Evolutionary conservation across 2,797 vertebrate genomes (phyloP).

Genomic region (Cryptoprocta ferox): DNA sequence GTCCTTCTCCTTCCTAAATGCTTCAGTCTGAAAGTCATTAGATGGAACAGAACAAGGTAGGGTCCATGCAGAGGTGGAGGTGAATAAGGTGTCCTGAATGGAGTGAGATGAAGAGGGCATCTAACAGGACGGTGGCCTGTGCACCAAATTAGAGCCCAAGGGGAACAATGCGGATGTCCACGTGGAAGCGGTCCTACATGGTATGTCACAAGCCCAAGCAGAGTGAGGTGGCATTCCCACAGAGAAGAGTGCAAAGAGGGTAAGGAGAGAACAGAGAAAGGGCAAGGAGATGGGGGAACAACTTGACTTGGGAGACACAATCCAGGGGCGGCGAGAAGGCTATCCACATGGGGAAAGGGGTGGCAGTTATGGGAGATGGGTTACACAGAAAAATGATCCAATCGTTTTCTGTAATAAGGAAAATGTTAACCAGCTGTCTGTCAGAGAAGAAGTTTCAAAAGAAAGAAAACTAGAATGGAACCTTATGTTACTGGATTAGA

Average conservation of each 20-base stretch:
- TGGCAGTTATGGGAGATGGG: background rate
- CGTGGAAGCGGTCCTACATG: background rate
- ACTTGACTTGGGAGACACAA: background rate
- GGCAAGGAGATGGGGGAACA: background rate
- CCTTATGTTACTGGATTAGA: background rate
- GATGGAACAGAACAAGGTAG: background rate
- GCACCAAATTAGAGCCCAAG: background rate
- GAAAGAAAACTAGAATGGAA: background rate
- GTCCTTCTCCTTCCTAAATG: background rate
- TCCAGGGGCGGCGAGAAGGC: background rate
- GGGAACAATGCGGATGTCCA: background rate
- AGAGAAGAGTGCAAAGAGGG: background rate
- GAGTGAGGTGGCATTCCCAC: background rate
- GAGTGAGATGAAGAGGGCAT: background rate
- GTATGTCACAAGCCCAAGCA: background rate
- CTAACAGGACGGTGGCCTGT: background rate
- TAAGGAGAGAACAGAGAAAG: background rate
- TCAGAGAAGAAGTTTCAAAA: background rate
- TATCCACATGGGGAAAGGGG: background rate
- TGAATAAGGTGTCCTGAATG: background rate
- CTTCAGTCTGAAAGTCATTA: background rate
- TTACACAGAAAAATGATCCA: background rate
- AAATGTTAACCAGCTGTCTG: background rate
- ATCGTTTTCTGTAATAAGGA: background rate
- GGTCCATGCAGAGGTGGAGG: background rate